These are phyloP conservation scores for Sebastes vulpes DNA, from an alignment of 2,797 vertebrate species.

Conservation along the genomic window DNA sequence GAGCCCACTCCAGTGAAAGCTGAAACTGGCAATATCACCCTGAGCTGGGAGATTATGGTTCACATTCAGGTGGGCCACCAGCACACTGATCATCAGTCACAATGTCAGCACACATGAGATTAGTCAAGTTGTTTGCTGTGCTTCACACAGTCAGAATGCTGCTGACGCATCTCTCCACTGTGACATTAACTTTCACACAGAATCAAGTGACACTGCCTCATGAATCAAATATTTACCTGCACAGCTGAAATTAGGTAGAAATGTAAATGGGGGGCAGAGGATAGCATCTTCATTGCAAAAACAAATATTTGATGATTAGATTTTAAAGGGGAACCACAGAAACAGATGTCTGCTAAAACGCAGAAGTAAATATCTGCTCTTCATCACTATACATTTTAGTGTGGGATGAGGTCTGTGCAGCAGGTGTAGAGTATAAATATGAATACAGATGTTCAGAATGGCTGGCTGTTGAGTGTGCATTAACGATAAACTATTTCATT, in stretches of 20 bases:
- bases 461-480: slow-evolving; percentile 55
- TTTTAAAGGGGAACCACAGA: slow-evolving; percentile 35
- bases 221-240: slow-evolving; percentile 69
- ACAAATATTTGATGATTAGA: slow-evolving; percentile 54
- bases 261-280: slow-evolving; percentile 36
- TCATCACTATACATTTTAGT: slow-evolving; percentile 13
- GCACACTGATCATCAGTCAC: slow-evolving; percentile 77
- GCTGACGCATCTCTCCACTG: slow-evolving; percentile 67
- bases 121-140: slow-evolving; percentile 75
- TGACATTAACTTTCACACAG: slow-evolving; percentile 66
- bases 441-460: slow-evolving; percentile 62
- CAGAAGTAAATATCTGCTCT: slow-evolving; percentile 5
- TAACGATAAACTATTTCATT: slow-evolving; percentile 66
- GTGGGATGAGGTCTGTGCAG: slow-evolving; percentile 18
- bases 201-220: slow-evolving; percentile 47
- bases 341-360: slow-evolving; percentile 42
- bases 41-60: slow-evolving; percentile 71
- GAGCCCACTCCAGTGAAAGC: slow-evolving; percentile 56
- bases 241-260: slow-evolving; percentile 42
- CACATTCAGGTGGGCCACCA: slow-evolving; percentile 73
- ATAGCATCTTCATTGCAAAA: slow-evolving; percentile 43
- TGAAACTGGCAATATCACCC: slow-evolving; percentile 64
- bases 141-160: slow-evolving; percentile 63
- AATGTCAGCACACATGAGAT: slow-evolving; percentile 76
- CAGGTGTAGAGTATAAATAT: slow-evolving; percentile 50